Evolutionary conservation across 2,797 vertebrate genomes (phyloP), one percentile per base, ranked within the genome.

Genomic region (Coilia nasus): DNA sequence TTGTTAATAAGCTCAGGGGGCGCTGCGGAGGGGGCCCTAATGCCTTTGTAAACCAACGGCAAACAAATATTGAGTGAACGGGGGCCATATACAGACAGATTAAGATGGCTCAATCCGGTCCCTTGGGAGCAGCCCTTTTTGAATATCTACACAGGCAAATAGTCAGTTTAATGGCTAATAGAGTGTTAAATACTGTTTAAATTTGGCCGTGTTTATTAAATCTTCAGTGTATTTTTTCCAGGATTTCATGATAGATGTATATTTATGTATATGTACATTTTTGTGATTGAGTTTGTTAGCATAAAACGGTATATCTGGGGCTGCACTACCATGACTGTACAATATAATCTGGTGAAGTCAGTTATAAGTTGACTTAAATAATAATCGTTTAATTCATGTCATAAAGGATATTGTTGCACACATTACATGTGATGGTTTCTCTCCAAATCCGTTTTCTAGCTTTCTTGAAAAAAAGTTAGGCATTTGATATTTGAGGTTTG

Each of bases 1-100:
- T 85, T 81, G 85, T 89, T 92, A 91, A 90, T 90, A 87, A 89
- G 84, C 82, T 25, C 46, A 23, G 50, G 54, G 83, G 81, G 82
- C 67, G 82, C 82, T 78, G 83, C 83, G 67, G 56, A 82, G 57
- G 82, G 84, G 85, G 35, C 85, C 50, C 67, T 86, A 84, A 85
- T 81, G 67, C 81, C 83, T 85, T 81, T 62, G 83, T 82, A 86
- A 89, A 83, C 87, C 81, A 82, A 81, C 82, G 60, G 25, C 86
- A 83, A 89, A 86, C 85, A 88, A 83, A 89, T 88, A 14, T 41
- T 7, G 14, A 3, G 23, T 21, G 31, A 82, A 0, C 67, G 14
- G 83, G 12, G 56, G 35, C 71, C 35, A n/a, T 44, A 59, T 21
- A 59, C 17, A n/a, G 17, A 59, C 57, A 59, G 17, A 78, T 41